Evolutionary conservation across 2,113 vertebrate species (phyloP), one percentile per base, ranked within the genome.

Genomic region (Tonatia bakeri): DNA sequence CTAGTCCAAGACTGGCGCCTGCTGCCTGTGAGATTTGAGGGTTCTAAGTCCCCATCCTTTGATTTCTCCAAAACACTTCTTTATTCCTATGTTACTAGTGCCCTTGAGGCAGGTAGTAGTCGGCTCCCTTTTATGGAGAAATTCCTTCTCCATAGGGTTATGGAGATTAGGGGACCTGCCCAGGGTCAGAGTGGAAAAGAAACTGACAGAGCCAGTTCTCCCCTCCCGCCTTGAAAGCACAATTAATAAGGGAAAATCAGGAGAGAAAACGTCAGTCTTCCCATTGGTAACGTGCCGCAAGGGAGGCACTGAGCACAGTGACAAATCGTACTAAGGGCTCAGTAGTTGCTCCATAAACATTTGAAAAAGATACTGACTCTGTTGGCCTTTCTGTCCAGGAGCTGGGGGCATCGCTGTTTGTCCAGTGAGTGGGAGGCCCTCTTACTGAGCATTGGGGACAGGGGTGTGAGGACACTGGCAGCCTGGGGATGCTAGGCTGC

Each of bases 141-240:
- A 83, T 75, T 89, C 77, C 40, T 87, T 81, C 47, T 83, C 17
- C 47, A 56, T 47, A 70, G 31, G 17, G 16, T 93, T 61, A 45
- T 24, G 19, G 59, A 93, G 69, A 61, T 96, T 24, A 87, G 95
- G 94, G 70, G 83, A 76, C 83, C 67, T 84, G 13, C 52, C 65
- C 17, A 83, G 87, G 20, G 45, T 91, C 77, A 87, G 61, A 26
- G 26, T 90, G 94, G 47, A 56, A 70, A 67, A 65, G 54, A 64
- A 73, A 75, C 81, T 59, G 40, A 75, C 19, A 13, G n/a, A 61
- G 72, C 38, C 79, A 50, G 45, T 80, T 16, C 10, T 0, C 16
- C 11, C 16, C 0, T 5, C 16, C 22, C 50, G 7, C 24, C 9
- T 4, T 56, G 67, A 92, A 89, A 76, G 45, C 13, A 54, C 38